Base-by-base conservation (phyloP, 2,113 vertebrate genomes). In the Mirza zaza region DNA sequence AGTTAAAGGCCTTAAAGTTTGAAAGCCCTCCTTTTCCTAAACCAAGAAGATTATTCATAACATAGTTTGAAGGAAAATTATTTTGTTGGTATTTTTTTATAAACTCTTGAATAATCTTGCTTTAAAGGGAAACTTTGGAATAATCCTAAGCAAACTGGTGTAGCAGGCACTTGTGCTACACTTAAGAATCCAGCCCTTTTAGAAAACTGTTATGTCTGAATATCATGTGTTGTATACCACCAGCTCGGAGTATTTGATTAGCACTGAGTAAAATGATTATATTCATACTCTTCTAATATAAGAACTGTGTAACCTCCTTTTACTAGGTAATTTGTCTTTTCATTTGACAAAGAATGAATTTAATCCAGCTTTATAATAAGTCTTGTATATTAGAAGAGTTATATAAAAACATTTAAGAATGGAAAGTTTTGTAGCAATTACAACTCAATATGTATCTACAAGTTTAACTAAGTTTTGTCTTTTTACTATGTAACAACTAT, bases 331-430 rank as follows among this genome's bases (percentile, higher is more conserved):
- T 87, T 77, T 94, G 29, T 93, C 52, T 87, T 73, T 95, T 83
- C 87, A 23, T 36, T 91, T 67, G 94, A 73, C 29, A 91, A 93
- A 85, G 48, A 25, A 50, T 55, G 25, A 89, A 32, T 93, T 70
- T 93, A 77, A 90, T 63, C n/a, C 29, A 80, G 23, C 42, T 97
- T 81, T 88, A 92, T 48, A 90, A 32, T 48, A 82, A 17, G 0
- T 57, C 84, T 4, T 95, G n/a, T 82, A 59, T 96, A 93, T 96
- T 96, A 77, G 84, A 97, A 96, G 94, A 96, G 95, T 97, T 96
- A 95, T 95, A 94, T 95, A 91, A 90, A 90, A 96, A 92, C 94
- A 88, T 6, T 97, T 42, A 97, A 97, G 96, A 95, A 93, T 96
- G 65, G 13, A 65, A 97, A 96, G 45, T 94, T 32, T 93, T 96